Evolutionary conservation across 2,797 vertebrate species (phyloP).

Genomic region (Premnoplex brunnescens): DNA sequence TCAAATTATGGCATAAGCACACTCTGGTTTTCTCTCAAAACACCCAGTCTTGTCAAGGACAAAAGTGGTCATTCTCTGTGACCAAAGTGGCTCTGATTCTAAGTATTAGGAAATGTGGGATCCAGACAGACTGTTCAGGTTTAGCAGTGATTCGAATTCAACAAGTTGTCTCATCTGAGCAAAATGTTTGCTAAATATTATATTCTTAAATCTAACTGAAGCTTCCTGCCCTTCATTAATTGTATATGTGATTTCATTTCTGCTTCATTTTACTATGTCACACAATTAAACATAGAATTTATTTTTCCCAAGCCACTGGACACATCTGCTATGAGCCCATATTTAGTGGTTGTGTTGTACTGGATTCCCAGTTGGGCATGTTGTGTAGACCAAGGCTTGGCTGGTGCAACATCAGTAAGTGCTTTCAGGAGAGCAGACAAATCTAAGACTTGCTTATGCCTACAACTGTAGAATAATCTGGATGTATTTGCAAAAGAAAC

Average conservation of each 20-base stretch:
- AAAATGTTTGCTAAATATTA: background rate
- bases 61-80: background rate
- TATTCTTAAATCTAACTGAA: background rate
- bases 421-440: background rate
- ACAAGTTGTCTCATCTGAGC: background rate
- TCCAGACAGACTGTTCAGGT: background rate
- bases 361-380: background rate
- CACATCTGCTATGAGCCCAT: background rate
- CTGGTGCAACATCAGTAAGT: background rate
- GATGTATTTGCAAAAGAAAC: background rate
- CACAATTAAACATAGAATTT: background rate
- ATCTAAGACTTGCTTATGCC: background rate
- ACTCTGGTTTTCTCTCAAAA: background rate
- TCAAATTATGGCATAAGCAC: background rate
- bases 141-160: background rate
- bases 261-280: constrained; percentile 11
- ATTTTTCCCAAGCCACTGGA: background rate
- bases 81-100: background rate
- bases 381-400: background rate
- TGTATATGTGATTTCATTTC: background rate
- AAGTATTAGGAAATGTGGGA: background rate
- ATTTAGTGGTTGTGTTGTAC: background rate
- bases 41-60: background rate
- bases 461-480: background rate
- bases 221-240: background rate